Evolutionary conservation across 2,113 vertebrate genomes (phyloP), one percentile per base, ranked within the genome.

Genomic region (Monopterus albus): DNA sequence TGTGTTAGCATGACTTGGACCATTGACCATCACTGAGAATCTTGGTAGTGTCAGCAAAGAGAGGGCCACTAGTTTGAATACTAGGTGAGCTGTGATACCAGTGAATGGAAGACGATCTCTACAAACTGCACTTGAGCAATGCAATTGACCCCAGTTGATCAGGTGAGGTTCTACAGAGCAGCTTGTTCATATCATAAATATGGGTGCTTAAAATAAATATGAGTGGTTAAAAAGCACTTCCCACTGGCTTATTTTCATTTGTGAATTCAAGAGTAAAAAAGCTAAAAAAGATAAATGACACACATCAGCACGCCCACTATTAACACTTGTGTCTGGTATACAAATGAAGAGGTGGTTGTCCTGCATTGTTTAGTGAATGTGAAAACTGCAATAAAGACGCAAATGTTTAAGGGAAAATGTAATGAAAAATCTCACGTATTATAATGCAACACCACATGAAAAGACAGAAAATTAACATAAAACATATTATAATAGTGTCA

Each of bases 211-310:
- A n/a, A n/a, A n/a, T n/a, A n/a, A n/a, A n/a, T n/a, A n/a, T n/a
- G n/a, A n/a, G n/a, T n/a, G n/a, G n/a, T n/a, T n/a, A n/a, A n/a
- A n/a, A n/a, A n/a, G n/a, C n/a, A n/a, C n/a, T n/a, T n/a, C n/a
- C n/a, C n/a, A n/a, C n/a, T n/a, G n/a, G n/a, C n/a, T n/a, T n/a
- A n/a, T n/a, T n/a, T n/a, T 40, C 18, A 61, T 60, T n/a, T 39
- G 23, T 67, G 47, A 68, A 45, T 2, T 74, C 15, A n/a, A 25
- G 28, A 35, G 35, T 58, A 43, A 47, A 39, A 67, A 40, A 23
- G 56, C 23, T 25, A n/a, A n/a, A n/a, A n/a, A n/a, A n/a, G n/a
- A n/a, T n/a, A n/a, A n/a, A n/a, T n/a, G n/a, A n/a, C n/a, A n/a
- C n/a, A n/a, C n/a, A n/a, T n/a, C n/a, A n/a, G n/a, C 39, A 53